phyloP scores from a whole-genome alignment of 2,797 vertebrate species.

The Podarcis lilfordi region DNA sequence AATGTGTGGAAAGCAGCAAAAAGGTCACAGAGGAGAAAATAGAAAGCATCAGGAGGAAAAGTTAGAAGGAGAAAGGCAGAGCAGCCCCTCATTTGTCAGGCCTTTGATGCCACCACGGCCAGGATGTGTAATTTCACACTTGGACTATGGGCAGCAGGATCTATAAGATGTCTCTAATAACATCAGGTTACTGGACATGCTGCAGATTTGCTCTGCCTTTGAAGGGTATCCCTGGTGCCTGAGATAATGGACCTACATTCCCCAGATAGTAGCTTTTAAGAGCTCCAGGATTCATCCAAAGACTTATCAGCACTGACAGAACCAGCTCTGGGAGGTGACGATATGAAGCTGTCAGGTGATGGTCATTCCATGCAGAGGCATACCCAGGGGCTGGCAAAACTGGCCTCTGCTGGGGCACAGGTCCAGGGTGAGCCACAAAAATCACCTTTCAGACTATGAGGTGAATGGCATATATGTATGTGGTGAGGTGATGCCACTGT shows the following conservation, averaged over 20 bases:
- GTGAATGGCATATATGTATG: no score
- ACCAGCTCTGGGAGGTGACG: neutral
- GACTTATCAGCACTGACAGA: slow-evolving; percentile 17
- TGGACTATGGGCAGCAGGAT: neutral
- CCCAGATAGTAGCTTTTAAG: neutral
- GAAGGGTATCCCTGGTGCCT: slow-evolving; percentile 24
- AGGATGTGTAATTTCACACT: slow-evolving; percentile 24
- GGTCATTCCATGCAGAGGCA: neutral
- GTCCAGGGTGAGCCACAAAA: no score
- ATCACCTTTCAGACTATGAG: no score
- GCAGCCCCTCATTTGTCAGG: slow-evolving; percentile 12
- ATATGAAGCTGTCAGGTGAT: neutral
- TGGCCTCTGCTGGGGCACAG: no score
- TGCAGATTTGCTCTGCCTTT: slow-evolving; percentile 39
- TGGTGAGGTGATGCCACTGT: no score
- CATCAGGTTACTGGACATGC: neutral
- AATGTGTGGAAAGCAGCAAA: neutral
- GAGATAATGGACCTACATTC: slow-evolving; percentile 29
- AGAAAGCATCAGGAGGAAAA: neutral
- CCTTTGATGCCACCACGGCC: slow-evolving; percentile 48
- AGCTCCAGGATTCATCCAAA: neutral
- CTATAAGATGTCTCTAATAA: slow-evolving; percentile 6
- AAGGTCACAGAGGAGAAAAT: neutral
- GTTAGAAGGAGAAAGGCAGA: neutral
- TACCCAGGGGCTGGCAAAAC: no score